These are phyloP conservation scores for Conus ventricosus DNA, from an alignment of 1,140 invertebrate species.

Conservation along the genomic window DNA sequence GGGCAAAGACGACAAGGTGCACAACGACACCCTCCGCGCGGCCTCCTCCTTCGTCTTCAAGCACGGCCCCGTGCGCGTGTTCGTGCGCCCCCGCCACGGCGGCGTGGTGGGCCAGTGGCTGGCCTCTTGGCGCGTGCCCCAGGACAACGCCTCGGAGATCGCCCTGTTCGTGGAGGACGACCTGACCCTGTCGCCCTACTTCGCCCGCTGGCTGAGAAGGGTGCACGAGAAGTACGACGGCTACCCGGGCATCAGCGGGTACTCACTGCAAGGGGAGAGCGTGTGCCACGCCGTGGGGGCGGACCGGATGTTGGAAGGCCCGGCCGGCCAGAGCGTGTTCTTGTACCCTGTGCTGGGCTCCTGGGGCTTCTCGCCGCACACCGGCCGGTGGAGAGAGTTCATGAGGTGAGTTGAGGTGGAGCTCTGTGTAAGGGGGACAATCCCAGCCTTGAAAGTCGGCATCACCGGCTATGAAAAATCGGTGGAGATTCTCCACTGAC, in stretches of 20 bases:
- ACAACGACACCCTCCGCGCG: slow-evolving; percentile 44
- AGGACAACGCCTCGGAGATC: slow-evolving; percentile 53
- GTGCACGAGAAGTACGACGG: slow-evolving; percentile 61
- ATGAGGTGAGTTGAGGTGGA: slow-evolving; percentile 5
- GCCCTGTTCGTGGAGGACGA: slow-evolving; percentile 68
- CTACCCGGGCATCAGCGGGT: slow-evolving; percentile 54
- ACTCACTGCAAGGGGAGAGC: slow-evolving; percentile 54
- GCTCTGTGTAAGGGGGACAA: not conserved
- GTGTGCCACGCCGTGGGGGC: slow-evolving; percentile 51
- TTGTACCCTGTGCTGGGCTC: slow-evolving; percentile 56
- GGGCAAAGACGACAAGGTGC: slow-evolving; percentile 37
- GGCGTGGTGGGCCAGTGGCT: slow-evolving; percentile 67
- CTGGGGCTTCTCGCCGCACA: slow-evolving; percentile 63
- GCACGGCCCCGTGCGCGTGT: slow-evolving; percentile 52
- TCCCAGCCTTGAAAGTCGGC: not conserved
- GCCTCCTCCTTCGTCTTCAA: slow-evolving; percentile 53
- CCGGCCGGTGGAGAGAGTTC: slow-evolving; percentile 54
- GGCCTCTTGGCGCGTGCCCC: slow-evolving; percentile 56
- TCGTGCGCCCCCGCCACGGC: slow-evolving; percentile 53
- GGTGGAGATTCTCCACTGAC: no score
- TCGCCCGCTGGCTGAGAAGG: slow-evolving; percentile 59
- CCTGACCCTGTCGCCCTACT: slow-evolving; percentile 60
- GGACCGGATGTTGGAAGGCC: slow-evolving; percentile 11
- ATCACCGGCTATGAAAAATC: no score
- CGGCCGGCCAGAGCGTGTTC: slow-evolving; percentile 41